Evolutionary conservation across 2,797 vertebrate genomes (phyloP).

Genomic region (Enteromius afrohamiltoni): DNA sequence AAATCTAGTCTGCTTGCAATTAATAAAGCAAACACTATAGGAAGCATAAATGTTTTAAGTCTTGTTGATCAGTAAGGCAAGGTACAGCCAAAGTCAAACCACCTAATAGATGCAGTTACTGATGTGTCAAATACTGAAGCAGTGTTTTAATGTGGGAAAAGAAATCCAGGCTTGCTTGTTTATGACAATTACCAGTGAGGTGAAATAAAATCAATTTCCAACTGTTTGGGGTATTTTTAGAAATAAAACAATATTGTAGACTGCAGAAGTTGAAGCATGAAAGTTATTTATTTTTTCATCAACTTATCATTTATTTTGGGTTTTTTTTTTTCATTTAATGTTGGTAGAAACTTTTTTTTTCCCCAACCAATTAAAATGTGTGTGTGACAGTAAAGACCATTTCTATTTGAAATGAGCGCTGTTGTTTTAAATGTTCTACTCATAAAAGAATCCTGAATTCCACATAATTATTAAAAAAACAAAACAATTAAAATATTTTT

Average conservation of each 20-base stretch:
- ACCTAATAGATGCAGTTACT: background rate
- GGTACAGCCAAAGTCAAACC: background rate
- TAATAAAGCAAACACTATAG: background rate
- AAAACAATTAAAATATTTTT: no score
- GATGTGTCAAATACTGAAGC: background rate
- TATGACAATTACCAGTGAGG: background rate
- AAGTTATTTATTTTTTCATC: background rate
- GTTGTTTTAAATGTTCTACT: no score
- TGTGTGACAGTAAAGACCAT: no score
- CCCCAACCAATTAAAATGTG: no score
- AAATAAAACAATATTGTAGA: background rate
- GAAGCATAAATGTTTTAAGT: background rate
- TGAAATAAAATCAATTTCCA: background rate
- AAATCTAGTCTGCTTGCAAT: background rate
- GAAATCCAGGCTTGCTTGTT: background rate
- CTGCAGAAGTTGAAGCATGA: background rate
- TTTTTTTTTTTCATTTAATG: no score
- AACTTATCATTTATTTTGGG: background rate
- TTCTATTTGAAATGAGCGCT: no score
- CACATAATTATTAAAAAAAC: no score
- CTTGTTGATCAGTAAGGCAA: background rate
- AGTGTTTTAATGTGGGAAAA: background rate
- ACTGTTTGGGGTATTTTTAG: background rate
- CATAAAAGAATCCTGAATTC: no score
- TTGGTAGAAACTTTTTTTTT: no score